Base-by-base conservation (phyloP, 2,113 vertebrate species). In the Vicugna pacos region DNA sequence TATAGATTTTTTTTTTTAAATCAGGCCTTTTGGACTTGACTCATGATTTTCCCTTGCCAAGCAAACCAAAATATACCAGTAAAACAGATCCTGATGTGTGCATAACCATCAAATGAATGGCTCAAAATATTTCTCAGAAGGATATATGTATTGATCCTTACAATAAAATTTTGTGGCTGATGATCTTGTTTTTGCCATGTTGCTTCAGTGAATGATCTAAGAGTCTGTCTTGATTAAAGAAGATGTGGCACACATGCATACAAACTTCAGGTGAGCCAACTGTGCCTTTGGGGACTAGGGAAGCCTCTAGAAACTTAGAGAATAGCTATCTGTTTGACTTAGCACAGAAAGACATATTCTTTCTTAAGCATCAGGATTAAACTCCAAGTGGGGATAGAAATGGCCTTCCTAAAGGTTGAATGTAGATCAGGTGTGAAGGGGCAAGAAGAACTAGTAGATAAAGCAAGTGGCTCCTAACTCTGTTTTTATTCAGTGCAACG, bases 141-240 rank as follows among this genome's bases (percentile, higher is more conserved):
- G 67, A 67, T 81, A 32, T 91, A 11, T 87, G 54, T 96, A 72
- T 87, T 67, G 56, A 77, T 91, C 50, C 50, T 46, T 83, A 28
- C 32, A 97, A 96, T 97, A 97, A 97, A 97, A 30, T 60, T 84
- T 82, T 96, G 75, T 96, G 86, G 13, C 67, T 85, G 75, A 56
- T 96, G 89, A 96, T 62, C n/a, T 89, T 91, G 82, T 52, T 95
- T 97, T 86, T 97, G 70, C 70, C 92, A 3, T 94, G 30, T 70
- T 96, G 81, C 48, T 73, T 93, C 75, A 89, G 69, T 86, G 84
- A 95, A 52, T 70, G 82, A 67, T 15, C 60, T 75, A 69, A 64
- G 85, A 92, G n/a, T 96, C 67, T n/a, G 9, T 79, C 22, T 93
- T 91, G 46, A 82, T 52, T 65, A 35, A 72, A 86, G 54, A 87